These are phyloP conservation scores for Terebella lapidaria DNA, from an alignment of 2,888 invertebrate genomes.

Conservation along the genomic window DNA sequence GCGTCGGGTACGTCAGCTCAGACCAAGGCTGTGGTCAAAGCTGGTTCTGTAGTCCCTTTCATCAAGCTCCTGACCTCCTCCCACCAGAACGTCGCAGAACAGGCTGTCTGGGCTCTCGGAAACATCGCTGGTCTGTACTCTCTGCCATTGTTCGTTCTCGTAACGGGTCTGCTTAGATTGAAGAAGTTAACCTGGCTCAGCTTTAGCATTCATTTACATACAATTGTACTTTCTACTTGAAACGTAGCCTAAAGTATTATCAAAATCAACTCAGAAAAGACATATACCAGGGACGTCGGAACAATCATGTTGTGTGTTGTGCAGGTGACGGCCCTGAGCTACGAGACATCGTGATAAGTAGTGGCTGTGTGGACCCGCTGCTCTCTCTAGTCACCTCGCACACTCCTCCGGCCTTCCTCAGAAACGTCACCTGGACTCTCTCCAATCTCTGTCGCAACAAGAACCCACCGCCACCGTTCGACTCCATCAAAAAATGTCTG, in stretches of 20 bases:
- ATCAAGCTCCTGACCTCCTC: constrained; percentile 68
- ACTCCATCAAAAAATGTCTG: constrained; percentile 68
- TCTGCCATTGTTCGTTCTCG: no score
- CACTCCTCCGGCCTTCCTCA: constrained; percentile 61
- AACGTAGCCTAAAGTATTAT: no score
- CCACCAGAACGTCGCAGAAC: constrained; percentile 62
- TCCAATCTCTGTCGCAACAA: constrained; percentile 93
- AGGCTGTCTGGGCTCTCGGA: constrained; percentile 93
- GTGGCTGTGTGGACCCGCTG: constrained; percentile 69
- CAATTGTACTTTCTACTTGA: no score
- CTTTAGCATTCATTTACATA: no score
- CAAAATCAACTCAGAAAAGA: no score
- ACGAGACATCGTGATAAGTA: constrained; percentile 73
- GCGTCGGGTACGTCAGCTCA: constrained; percentile 91
- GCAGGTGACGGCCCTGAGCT: constrained; percentile 58
- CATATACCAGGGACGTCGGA: no score
- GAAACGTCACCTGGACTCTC: constrained; percentile 88
- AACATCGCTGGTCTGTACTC: constrained; percentile 83
- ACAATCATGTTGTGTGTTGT: no score
- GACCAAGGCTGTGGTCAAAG: constrained; percentile 78
- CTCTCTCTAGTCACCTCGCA: constrained; percentile 65
- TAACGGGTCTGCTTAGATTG: no score
- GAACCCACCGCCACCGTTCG: constrained; percentile 80
- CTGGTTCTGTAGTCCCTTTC: constrained; percentile 80
- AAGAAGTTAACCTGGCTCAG: no score